Evolutionary conservation across 2,797 vertebrate genomes (phyloP), one percentile per base, ranked within the genome.

Genomic region (Chiroxiphia lanceolata): DNA sequence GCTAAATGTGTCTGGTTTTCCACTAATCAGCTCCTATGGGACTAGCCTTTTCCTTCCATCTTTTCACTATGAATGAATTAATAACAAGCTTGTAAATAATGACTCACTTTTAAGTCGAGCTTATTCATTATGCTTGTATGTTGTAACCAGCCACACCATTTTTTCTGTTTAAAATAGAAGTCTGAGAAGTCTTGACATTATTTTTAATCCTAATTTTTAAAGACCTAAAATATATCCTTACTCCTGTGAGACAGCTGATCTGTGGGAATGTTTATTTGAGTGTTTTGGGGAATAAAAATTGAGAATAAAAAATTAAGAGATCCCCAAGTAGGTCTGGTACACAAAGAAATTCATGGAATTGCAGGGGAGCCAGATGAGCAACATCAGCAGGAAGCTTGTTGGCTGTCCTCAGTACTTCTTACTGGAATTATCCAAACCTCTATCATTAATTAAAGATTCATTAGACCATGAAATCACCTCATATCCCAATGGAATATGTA

Each of bases 401-500:
- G n/a, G n/a, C 83, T 84, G 36, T 77, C 51, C 77, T 89, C 40
- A 70, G 51, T 82, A 84, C 51, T 74, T 60, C 87, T 89, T 5
- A 0, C 47, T 77, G 68, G 60, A 94, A 70, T 93, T 95, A 92
- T 95, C 81, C 63, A 89, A 95, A 80, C 70, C 60, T 93, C 70
- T 90, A 44, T 89, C 92, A 83, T 95, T 96, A 96, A 95, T 94
- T 96, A 95, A 93, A 94, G 74, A 94, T 89, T 94, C 74, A 92
- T 92, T 95, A 92, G 81, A 92, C 93, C 86, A 33, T 95, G 81
- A 96, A 97, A 97, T 97, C 93, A 70, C 45, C 60, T 89, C 6
- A 0, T 89, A 92, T 95, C 92, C 93, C 90, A 44, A 16, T 47
- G 56, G 94, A 94, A 63, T 60, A 84, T 33, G 74, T 80, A 83